Percentiles rank a stretch among this genome's conserved stretches.
phyloP scores from a whole-genome alignment of 2,113 vertebrate genomes.

The Oxyura jamaicensis region DNA sequence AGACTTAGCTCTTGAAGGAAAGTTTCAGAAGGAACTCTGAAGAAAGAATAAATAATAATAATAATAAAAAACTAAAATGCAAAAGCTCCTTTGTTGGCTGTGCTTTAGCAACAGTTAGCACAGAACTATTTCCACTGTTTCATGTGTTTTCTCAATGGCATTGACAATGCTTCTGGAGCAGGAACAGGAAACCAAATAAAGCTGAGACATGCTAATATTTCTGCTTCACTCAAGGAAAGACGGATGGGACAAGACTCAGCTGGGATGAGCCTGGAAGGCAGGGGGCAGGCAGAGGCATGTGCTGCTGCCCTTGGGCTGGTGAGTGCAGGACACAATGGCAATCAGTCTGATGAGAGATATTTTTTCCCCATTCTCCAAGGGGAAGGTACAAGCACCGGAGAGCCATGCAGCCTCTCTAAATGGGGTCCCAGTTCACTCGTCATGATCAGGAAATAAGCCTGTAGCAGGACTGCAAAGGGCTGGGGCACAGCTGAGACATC shows the following conservation, averaged over 20 bases:
- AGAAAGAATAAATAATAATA: neutral
- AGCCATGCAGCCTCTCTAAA: conserved; percentile 52
- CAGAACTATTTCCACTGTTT: neutral
- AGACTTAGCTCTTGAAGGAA: neutral
- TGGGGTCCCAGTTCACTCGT: neutral
- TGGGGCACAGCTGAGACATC: conserved; percentile 36
- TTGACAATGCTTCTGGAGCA: neutral
- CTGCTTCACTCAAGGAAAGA: conserved; percentile 55
- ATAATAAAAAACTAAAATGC: neutral
- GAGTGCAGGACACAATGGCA: conserved; percentile 50
- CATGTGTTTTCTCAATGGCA: neutral
- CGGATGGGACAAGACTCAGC: neutral
- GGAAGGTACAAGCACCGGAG: conserved; percentile 39
- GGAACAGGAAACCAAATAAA: conserved; percentile 49
- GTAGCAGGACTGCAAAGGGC: conserved; percentile 7
- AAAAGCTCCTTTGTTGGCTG: neutral
- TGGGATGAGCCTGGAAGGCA: conserved; percentile 62
- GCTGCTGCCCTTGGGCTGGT: neutral
- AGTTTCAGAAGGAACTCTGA: neutral
- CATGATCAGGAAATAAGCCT: conserved; percentile 18
- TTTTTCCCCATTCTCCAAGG: conserved; percentile 63
- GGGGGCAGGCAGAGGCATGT: conserved; percentile 36
- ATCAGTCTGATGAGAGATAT: conserved; percentile 70
- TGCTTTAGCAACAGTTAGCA: neutral
- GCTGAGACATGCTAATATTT: conserved; percentile 50